Evolutionary conservation across 1,140 invertebrate species (phyloP).

Genomic region (Aleiodes sp.): DNA sequence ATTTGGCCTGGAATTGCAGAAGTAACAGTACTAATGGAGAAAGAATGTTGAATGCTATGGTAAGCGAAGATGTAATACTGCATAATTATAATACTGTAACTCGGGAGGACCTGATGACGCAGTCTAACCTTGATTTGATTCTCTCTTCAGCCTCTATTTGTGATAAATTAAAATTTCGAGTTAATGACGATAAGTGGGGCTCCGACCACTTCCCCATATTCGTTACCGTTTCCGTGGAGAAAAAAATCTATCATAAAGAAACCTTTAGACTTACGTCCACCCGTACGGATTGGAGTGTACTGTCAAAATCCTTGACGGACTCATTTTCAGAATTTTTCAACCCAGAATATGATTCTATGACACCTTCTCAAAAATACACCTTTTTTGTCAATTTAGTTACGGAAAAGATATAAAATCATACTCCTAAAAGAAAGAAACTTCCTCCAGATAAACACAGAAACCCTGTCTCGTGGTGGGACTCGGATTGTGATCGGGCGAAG

Average conservation of each 20-base stretch:
- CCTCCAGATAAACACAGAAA: not conserved
- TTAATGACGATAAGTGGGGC: constrained; percentile 3
- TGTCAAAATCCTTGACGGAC: not conserved
- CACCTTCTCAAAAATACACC: not conserved
- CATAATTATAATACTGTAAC: not conserved
- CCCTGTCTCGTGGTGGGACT: constrained; percentile 28
- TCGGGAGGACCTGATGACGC: not conserved
- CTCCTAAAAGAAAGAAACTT: not conserved
- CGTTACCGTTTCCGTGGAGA: not conserved
- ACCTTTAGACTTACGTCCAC: not conserved
- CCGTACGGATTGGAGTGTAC: constrained; percentile 8
- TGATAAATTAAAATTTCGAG: not conserved
- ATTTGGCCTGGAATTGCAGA: constrained; percentile 5
- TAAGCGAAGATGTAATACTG: not conserved
- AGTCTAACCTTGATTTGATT: constrained; percentile 17
- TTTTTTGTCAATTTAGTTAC: not conserved
- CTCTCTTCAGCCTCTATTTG: not conserved
- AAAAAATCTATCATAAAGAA: constrained; percentile 5
- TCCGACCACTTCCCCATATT: constrained; percentile 18
- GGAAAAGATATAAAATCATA: not conserved
- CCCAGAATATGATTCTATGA: not conserved
- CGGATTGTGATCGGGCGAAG: constrained; percentile 4
- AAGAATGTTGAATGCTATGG: not conserved
- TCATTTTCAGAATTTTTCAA: not conserved
- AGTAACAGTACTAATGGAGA: not conserved